Conservation (phyloP, 2,888 invertebrate species). For the Hydropsyche betteni region DNA sequence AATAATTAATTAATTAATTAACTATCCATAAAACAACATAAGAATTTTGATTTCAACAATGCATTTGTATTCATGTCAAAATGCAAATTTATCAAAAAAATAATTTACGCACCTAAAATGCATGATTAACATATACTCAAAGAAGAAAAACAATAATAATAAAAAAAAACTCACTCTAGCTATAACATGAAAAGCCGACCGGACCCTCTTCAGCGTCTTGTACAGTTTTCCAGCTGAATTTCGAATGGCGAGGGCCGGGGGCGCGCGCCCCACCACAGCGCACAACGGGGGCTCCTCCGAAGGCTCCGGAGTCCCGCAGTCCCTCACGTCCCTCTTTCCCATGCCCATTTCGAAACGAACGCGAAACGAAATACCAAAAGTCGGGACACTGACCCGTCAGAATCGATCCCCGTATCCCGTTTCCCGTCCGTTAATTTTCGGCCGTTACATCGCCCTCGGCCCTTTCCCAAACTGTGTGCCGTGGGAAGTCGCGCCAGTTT, state of each 20-base stretch:
- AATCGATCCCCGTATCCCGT: constrained; percentile 16
- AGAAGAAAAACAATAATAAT: too few relatives aligned
- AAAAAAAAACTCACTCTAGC: constrained; percentile 10
- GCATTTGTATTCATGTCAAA: too few relatives aligned
- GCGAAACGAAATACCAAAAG: too few relatives aligned
- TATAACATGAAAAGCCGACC: not conserved
- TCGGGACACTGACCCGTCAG: not conserved
- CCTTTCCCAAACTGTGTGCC: too few relatives aligned
- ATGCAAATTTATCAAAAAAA: too few relatives aligned
- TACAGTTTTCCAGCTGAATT: not conserved
- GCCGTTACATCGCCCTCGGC: not conserved
- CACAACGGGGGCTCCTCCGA: not conserved
- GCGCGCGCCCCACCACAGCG: not conserved
- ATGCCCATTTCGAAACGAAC: not conserved
- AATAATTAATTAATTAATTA: too few relatives aligned
- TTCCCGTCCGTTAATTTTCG: not conserved
- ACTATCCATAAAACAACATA: too few relatives aligned
- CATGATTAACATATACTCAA: too few relatives aligned
- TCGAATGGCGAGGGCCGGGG: not conserved
- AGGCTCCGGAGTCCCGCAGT: not conserved
- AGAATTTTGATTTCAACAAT: too few relatives aligned
- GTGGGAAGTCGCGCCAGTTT: too few relatives aligned
- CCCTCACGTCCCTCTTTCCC: not conserved
- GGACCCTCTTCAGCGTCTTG: constrained; percentile 5
- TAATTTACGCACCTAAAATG: too few relatives aligned